Conservation (phyloP, 1,140 invertebrate species). For the Neodiprion pinetum region DNA sequence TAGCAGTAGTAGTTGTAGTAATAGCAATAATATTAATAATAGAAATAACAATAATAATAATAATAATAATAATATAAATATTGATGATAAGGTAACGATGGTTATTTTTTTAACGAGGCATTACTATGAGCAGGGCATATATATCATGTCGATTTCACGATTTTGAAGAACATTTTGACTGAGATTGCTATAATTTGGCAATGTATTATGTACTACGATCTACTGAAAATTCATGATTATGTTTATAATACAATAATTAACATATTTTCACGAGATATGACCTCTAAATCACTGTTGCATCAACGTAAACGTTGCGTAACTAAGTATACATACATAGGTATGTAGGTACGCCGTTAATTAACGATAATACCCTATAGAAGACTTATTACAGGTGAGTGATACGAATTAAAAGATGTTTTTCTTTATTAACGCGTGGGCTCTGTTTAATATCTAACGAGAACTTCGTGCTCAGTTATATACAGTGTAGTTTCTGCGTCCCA, state of each 20-base stretch:
- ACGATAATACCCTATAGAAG: too few relatives aligned
- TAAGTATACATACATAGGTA: background rate
- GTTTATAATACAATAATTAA: slow-evolving; percentile 20
- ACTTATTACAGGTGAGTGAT: too few relatives aligned
- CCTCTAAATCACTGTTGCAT: slow-evolving; percentile 8
- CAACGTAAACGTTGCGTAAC: background rate
- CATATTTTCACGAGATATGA: slow-evolving; percentile 16
- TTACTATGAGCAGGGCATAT: slow-evolving; percentile 28
- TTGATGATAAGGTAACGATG: slow-evolving; percentile 32
- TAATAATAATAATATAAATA: slow-evolving; percentile 43
- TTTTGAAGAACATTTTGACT: slow-evolving; percentile 27
- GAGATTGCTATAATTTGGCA: slow-evolving; percentile 35
- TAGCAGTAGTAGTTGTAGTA: slow-evolving; percentile 38
- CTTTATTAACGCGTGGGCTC: too few relatives aligned
- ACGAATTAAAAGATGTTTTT: too few relatives aligned
- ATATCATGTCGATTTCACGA: slow-evolving; percentile 36
- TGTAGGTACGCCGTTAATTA: too few relatives aligned
- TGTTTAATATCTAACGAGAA: slow-evolving; percentile 14
- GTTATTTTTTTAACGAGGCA: slow-evolving; percentile 51
- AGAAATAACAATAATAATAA: slow-evolving; percentile 38
- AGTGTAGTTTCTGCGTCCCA: slow-evolving; percentile 28
- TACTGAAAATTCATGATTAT: background rate
- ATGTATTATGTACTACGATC: background rate
- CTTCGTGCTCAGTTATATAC: slow-evolving; percentile 32
- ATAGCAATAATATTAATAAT: slow-evolving; percentile 43